Conservation (phyloP, 2,797 vertebrate species). For the Pipistrellus pipistrellus region DNA sequence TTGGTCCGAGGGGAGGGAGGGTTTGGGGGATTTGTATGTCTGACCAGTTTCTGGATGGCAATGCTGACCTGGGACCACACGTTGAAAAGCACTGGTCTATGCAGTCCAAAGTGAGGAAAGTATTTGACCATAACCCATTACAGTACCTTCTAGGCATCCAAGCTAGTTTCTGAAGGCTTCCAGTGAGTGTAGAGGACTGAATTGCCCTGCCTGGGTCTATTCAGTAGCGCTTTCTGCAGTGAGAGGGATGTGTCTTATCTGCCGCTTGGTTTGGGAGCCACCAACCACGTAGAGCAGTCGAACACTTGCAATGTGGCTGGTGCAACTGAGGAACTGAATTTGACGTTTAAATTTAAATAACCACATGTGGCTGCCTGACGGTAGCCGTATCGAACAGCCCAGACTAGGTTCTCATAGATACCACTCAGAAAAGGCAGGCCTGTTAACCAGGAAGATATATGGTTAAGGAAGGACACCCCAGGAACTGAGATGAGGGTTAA, state of each 20-base stretch:
- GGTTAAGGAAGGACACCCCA: neutral
- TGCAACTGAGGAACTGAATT: neutral
- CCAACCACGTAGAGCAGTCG: neutral
- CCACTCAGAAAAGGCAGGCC: neutral
- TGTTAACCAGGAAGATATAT: neutral
- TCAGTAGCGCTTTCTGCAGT: neutral
- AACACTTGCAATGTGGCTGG: neutral
- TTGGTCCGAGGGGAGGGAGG: too few species aligned
- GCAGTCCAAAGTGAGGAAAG: neutral
- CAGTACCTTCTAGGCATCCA: neutral
- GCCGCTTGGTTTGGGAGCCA: neutral
- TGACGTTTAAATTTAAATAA: constrained; percentile 34
- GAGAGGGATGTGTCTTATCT: neutral
- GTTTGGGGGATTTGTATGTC: too few species aligned
- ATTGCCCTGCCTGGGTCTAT: neutral
- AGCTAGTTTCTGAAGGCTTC: neutral
- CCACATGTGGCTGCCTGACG: neutral
- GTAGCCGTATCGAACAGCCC: neutral
- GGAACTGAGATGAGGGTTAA: neutral
- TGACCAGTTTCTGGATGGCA: neutral
- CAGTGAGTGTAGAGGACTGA: neutral
- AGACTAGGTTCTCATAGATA: neutral
- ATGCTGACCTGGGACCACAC: neutral
- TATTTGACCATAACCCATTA: neutral
- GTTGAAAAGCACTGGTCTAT: constrained; percentile 23